Conservation (phyloP, 2,797 vertebrate species). For the Octomys mimax region DNA sequence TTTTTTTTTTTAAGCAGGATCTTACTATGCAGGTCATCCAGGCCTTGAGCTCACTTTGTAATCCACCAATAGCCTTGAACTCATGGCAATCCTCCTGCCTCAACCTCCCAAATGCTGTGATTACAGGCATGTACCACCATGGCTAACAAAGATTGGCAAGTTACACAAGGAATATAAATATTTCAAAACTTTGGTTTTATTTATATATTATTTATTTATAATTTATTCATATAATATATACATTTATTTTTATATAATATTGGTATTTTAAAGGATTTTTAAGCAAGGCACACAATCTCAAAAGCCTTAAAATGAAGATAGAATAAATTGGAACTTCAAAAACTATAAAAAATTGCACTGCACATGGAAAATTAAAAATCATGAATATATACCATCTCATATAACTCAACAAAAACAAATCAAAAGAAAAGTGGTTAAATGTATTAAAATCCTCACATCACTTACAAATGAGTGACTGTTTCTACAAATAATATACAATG, state of each 20-base stretch:
- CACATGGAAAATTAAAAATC: neutral
- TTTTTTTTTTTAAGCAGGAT: neutral
- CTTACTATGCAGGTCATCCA: neutral
- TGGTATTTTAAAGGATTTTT: neutral
- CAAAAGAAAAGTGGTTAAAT: constrained; percentile 20
- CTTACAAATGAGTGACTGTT: neutral
- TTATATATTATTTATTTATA: neutral
- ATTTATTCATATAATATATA: neutral
- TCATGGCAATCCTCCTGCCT: neutral
- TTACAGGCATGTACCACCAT: neutral
- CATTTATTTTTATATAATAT: neutral
- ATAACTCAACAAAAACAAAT: neutral
- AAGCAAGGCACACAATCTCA: neutral
- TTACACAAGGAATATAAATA: neutral
- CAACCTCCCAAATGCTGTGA: neutral
- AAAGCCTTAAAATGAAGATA: constrained; percentile 10
- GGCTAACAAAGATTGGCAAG: neutral
- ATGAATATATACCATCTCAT: neutral
- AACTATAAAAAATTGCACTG: neutral
- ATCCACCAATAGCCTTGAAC: neutral
- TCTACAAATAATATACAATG: neutral
- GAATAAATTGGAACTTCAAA: neutral
- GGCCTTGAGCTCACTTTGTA: no score
- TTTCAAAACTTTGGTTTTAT: neutral
- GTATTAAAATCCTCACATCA: neutral